Percentiles rank a stretch among this genome's conserved stretches.
Evolutionary conservation across 2,888 invertebrate species (phyloP).

Genomic region (Meiosimyza decipiens): DNA sequence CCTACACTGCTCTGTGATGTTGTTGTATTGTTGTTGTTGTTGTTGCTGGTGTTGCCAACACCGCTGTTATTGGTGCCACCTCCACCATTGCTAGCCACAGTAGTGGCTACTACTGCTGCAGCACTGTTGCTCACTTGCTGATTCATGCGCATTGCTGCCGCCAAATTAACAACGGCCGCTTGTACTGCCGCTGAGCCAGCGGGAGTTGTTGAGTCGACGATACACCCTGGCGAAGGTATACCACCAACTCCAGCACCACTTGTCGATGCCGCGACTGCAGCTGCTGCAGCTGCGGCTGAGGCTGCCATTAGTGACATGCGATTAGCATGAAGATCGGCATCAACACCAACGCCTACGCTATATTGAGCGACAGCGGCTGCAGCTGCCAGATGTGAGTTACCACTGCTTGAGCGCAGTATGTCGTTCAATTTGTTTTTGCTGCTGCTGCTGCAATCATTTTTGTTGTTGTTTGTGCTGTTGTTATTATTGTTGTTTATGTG

Average conservation of each 20-base stretch:
- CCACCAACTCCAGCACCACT: constrained; percentile 69
- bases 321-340: constrained; percentile 69
- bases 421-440: constrained; percentile 70
- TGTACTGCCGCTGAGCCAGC: constrained; percentile 73
- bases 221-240: constrained; percentile 60
- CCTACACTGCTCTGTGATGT: constrained; percentile 24
- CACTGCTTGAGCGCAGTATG: constrained; percentile 48
- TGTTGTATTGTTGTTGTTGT: constrained; percentile 1
- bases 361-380: constrained; percentile 62
- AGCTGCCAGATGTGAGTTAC: constrained; percentile 39
- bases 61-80: constrained; percentile 32
- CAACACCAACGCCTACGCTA: constrained; percentile 70
- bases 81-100: constrained; percentile 25
- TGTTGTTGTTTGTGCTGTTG: constrained; percentile 70
- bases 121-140: constrained; percentile 46
- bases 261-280: constrained; percentile 56
- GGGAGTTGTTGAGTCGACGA: constrained; percentile 66
- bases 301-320: constrained; percentile 80
- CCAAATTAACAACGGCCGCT: constrained; percentile 80
- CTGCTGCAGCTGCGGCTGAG: constrained; percentile 55
- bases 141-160: constrained; percentile 79
- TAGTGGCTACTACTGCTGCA: constrained; percentile 26
- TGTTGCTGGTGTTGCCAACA: constrained; percentile 29
- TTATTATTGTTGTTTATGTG: constrained; percentile 66
- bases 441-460: constrained; percentile 72